Percentiles rank a stretch among this genome's conserved stretches.
phyloP scores from a whole-genome alignment of 1,140 invertebrate species.

The Augochlora pura region DNA sequence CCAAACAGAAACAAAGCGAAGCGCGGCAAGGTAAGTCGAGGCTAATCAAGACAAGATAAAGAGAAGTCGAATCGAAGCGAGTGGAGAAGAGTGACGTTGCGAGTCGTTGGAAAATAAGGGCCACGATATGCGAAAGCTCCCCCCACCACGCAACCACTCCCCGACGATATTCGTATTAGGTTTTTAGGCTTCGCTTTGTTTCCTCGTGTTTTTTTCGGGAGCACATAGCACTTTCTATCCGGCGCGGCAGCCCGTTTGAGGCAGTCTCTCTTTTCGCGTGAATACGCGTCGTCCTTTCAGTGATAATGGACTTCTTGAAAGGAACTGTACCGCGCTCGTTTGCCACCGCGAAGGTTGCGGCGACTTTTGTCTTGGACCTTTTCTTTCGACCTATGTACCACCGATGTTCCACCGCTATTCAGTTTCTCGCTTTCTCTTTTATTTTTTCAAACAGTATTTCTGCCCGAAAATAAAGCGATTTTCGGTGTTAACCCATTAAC shows the following conservation, averaged over 20 bases:
- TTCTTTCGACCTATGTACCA: background rate
- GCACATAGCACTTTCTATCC: conserved; percentile 22
- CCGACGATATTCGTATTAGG: conserved; percentile 11
- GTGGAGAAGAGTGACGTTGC: no score
- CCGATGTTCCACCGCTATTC: background rate
- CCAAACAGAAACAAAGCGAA: no score
- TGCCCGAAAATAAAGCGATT: no score
- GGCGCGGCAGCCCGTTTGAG: conserved; percentile 18
- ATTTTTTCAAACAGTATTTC: no score
- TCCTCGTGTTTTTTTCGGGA: conserved; percentile 21
- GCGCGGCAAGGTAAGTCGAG: no score
- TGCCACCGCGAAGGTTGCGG: conserved; percentile 7
- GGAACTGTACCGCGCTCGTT: background rate
- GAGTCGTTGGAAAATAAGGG: background rate
- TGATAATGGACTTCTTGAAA: conserved; percentile 42
- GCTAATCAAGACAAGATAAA: no score
- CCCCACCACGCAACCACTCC: background rate
- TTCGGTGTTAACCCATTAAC: no score
- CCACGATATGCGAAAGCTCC: background rate
- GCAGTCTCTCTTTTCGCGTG: conserved; percentile 24
- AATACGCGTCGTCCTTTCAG: conserved; percentile 34
- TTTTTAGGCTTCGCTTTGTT: conserved; percentile 43
- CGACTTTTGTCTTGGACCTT: background rate
- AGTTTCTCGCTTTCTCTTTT: no score
- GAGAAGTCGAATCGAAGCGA: no score